phyloP scores from a whole-genome alignment of 1,140 invertebrate species.

The Atta colombica region DNA sequence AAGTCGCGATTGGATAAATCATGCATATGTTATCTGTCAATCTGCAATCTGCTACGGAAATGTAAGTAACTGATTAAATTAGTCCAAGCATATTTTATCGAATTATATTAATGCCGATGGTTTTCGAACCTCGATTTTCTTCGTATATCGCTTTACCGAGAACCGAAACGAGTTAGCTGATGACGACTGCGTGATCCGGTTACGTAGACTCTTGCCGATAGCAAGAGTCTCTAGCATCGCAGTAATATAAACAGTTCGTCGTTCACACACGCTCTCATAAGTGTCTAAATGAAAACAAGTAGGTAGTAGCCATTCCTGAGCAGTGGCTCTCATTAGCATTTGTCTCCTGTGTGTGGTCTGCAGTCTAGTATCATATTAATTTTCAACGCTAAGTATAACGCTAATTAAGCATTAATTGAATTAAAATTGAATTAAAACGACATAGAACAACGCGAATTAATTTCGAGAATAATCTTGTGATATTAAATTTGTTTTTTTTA shows the following conservation, averaged over 20 bases:
- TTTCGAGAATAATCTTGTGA: neutral
- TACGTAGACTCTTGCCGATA: conserved; percentile 65
- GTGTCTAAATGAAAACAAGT: conserved; percentile 71
- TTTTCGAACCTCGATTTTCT: conserved; percentile 33
- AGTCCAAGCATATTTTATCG: neutral
- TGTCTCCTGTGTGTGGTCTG: conserved; percentile 9
- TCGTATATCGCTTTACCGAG: conserved; percentile 65
- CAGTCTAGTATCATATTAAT: conserved; percentile 34
- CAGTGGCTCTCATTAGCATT: conserved; percentile 73
- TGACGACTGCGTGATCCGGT: conserved; percentile 67
- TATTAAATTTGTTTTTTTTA: neutral
- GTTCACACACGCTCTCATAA: conserved; percentile 31
- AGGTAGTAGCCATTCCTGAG: conserved; percentile 65
- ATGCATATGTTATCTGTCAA: neutral
- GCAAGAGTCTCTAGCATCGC: conserved; percentile 32
- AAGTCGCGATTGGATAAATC: conserved; percentile 29
- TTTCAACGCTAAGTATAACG: neutral
- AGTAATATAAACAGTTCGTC: conserved; percentile 69
- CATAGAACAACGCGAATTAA: neutral
- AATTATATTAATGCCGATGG: neutral
- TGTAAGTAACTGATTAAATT: conserved; percentile 41
- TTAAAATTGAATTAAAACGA: neutral
- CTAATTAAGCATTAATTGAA: conserved; percentile 13
- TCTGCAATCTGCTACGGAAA: conserved; percentile 5
- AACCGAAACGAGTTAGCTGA: conserved; percentile 65